Conservation (phyloP, 2,888 invertebrate genomes). For the Hemicrepidius hirtus region DNA sequence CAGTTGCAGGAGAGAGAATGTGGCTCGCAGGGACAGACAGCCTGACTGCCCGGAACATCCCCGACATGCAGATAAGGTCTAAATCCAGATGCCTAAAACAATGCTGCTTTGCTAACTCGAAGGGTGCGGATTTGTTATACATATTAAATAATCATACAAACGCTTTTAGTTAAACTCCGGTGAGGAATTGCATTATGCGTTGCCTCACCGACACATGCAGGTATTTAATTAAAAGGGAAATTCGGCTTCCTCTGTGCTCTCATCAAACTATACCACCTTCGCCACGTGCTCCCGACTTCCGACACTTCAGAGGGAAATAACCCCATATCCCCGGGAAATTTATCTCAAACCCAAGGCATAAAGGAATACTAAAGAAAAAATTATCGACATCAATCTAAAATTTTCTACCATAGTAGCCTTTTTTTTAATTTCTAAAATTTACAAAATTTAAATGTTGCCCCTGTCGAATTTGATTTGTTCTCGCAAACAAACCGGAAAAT, state of each 20-base stretch:
- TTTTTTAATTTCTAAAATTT: no score
- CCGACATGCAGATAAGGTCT: conserved; percentile 49
- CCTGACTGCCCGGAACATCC: conserved; percentile 53
- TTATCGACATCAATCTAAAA: no score
- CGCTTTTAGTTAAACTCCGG: conserved; percentile 40
- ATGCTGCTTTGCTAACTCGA: conserved; percentile 36
- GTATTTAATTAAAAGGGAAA: conserved; percentile 45
- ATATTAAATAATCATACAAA: conserved; percentile 53
- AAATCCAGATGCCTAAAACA: conserved; percentile 49
- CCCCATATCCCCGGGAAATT: conserved; percentile 28
- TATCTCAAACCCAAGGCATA: neutral
- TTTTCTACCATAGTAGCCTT: no score
- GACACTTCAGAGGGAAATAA: conserved; percentile 29
- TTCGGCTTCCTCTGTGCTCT: conserved; percentile 27
- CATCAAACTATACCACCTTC: conserved; percentile 20
- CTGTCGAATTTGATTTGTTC: no score
- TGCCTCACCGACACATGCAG: conserved; percentile 26
- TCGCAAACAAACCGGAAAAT: no score
- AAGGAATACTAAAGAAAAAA: neutral
- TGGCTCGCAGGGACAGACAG: conserved; percentile 55
- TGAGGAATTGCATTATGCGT: conserved; percentile 44
- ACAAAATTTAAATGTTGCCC: no score
- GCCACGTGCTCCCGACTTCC: conserved; percentile 24
- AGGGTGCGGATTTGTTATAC: conserved; percentile 49
- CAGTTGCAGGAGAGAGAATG: conserved; percentile 60